Base-by-base conservation (phyloP, 92 coral and sea anemone species). In the Isaurus tuberculatus region DNA sequence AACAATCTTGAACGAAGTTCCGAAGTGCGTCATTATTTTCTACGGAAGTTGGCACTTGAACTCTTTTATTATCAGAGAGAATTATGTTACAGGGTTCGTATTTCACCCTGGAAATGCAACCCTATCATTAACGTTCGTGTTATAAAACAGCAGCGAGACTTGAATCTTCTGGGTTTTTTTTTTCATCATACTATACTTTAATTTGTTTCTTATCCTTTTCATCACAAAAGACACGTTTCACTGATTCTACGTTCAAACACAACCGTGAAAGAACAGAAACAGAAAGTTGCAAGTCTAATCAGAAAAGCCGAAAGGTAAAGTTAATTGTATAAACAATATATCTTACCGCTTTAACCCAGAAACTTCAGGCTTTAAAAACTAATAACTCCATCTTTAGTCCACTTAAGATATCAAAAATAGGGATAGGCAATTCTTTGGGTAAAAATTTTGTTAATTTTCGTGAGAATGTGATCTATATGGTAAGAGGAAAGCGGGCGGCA, bases 41-140 rank as follows among this genome's bases (percentile, higher is more conserved):
- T 19, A 26, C 63, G 63, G 63, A 55, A 55, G n/a, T 55, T 55
- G 63, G n/a, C 63, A 55, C 63, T 55, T 55, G 63, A 55, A 22
- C 23, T 55, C 22, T 22, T 26, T 26, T 10, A 55, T 55, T 55
- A 26, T 55, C 26, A 55, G 16, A 51, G 58, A 55, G 63, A 55
- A 19, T 55, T 2, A 55, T 55, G 8, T 55, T 55, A 55, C 63
- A 55, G 25, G 63, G n/a, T 5, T n/a, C 53, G 25, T 5, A 20
- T 55, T 55, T 55, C 63, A 55, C 63, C 0, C 7, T 40, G 46
- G 58, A 2, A 49, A 25, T 55, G 63, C 63, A 19, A 19, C 63
- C 25, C 61, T 53, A 53, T 53, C 20, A 3, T 53, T 17, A 53
- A 16, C 26, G 19, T 17, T 20, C 27, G 26, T 53, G 23, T 17